phyloP scores from a whole-genome alignment of 2,888 invertebrate species.

The Lasioglossum oenotherae region DNA sequence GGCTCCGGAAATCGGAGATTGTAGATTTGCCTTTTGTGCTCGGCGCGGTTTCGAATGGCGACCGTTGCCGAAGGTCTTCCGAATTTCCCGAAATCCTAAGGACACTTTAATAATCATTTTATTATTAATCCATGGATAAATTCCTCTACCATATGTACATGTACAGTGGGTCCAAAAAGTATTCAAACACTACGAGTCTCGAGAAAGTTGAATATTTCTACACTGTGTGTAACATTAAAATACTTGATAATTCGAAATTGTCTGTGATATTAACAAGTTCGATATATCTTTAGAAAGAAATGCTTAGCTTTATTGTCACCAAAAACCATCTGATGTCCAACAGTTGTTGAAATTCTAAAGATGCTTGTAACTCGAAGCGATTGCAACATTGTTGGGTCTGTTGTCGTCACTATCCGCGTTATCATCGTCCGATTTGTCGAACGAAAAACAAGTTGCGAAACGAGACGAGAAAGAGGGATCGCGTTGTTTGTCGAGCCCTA shows the following conservation, averaged over 20 bases:
- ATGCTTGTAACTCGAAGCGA: not conserved
- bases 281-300: not conserved
- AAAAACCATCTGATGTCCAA: not conserved
- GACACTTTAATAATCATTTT: not conserved
- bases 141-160: no score
- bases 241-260: not conserved
- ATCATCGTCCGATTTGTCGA: not conserved
- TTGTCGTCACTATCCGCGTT: not conserved
- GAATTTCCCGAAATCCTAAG: not conserved
- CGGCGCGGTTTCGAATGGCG: not conserved
- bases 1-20: not conserved
- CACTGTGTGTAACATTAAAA: not conserved
- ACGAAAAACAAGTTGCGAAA: slow-evolving; percentile 1
- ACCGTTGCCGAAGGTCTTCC: not conserved
- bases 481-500: not conserved
- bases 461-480: no score
- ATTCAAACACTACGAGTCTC: no score
- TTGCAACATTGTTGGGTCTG: not conserved
- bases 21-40: not conserved
- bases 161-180: no score
- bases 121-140: not conserved
- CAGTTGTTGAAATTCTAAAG: not conserved
- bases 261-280: not conserved
- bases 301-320: not conserved
- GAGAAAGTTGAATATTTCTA: not conserved